A percentile compares a stretch with the other conserved stretches of the same genome.
These are phyloP conservation scores for Strix aluco DNA, from an alignment of 2,113 vertebrate genomes.

Conservation along the genomic window DNA sequence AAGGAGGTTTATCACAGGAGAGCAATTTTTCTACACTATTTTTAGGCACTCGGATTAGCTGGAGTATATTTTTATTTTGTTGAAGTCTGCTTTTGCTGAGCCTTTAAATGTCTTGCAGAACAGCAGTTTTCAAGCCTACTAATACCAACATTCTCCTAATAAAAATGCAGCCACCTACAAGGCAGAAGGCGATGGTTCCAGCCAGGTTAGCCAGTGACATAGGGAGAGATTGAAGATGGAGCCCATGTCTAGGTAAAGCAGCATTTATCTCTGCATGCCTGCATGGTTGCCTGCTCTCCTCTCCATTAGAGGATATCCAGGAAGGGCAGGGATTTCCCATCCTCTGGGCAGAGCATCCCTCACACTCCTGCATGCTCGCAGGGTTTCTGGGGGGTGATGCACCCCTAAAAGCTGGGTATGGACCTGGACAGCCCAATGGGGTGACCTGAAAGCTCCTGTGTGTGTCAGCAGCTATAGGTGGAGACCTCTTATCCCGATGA, in stretches of 20 bases:
- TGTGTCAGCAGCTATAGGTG: background rate
- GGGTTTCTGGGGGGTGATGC: background rate
- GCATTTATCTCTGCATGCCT: background rate
- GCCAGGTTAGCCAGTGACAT: rapidly evolving
- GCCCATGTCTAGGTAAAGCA: background rate
- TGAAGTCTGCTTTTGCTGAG: background rate
- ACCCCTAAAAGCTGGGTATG: background rate
- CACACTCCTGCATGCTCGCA: background rate
- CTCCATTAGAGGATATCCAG: background rate
- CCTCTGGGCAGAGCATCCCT: background rate
- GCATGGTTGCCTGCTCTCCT: background rate
- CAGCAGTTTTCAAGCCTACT: background rate
- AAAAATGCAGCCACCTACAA: background rate
- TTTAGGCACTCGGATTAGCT: background rate
- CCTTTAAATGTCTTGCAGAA: background rate
- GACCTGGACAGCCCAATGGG: background rate
- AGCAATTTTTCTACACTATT: background rate
- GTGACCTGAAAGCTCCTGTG: background rate
- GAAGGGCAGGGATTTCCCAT: background rate
- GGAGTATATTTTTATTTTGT: background rate
- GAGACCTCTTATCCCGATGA: background rate
- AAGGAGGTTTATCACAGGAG: background rate
- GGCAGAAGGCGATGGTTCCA: background rate
- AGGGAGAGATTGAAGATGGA: background rate
- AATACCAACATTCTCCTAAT: background rate